These are phyloP conservation scores for Mus spretus DNA, from an alignment of 2,797 vertebrate genomes.

Conservation along the genomic window DNA sequence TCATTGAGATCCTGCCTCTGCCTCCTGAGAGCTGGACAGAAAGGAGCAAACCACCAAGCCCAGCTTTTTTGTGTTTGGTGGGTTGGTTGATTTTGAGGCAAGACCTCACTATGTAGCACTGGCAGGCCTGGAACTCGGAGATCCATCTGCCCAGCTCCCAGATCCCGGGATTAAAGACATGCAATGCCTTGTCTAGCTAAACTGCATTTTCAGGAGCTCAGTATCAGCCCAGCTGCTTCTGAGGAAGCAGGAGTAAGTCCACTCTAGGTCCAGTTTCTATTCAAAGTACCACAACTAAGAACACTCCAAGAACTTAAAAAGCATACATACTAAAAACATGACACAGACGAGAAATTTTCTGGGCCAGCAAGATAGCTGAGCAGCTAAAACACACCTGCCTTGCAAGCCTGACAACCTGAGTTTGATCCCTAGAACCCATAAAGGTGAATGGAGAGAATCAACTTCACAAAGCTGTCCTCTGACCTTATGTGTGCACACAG, in stretches of 20 bases:
- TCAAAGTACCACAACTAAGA: conserved; percentile 61
- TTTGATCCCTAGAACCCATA: neutral
- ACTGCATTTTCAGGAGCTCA: conserved; percentile 55
- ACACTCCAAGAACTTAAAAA: conserved; percentile 60
- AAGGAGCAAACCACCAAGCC: neutral
- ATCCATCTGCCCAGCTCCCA: neutral
- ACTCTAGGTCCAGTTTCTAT: conserved; percentile 60
- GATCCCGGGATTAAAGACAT: neutral
- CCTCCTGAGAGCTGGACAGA: neutral
- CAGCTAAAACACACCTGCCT: neutral
- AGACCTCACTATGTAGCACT: neutral
- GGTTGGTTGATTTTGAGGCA: neutral
- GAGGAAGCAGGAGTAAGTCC: conserved; percentile 37
- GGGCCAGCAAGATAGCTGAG: too few relatives aligned
- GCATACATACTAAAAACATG: conserved; percentile 34
- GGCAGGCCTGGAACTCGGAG: neutral
- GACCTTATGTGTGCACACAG: neutral
- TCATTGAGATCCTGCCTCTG: neutral
- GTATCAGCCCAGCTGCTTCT: conserved; percentile 17
- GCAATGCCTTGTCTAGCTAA: too few relatives aligned
- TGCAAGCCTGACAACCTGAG: neutral
- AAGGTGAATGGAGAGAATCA: neutral
- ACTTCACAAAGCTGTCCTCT: neutral
- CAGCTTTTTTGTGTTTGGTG: neutral
- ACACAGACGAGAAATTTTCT: neutral